phyloP scores from a whole-genome alignment of 2,888 invertebrate genomes.

The Cremastinae sp. region DNA sequence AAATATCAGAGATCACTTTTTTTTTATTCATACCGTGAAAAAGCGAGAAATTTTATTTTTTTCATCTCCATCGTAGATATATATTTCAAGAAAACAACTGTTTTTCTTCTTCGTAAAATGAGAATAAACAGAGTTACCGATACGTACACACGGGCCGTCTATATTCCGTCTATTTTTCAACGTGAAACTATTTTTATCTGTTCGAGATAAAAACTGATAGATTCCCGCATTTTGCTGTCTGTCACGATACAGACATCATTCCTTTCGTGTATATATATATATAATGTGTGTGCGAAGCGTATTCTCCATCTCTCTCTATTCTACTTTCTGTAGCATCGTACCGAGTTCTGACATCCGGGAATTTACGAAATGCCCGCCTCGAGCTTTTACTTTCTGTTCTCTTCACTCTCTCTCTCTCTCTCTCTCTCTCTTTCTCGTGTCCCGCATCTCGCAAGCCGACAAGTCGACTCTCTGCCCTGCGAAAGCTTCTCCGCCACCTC shows the following conservation, averaged over 20 bases:
- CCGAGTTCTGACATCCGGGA: constrained; percentile 33
- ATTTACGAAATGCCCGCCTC: constrained; percentile 21
- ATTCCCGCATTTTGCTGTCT: constrained; percentile 7
- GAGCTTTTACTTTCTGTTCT: constrained; percentile 20
- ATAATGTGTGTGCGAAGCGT: too few relatives aligned
- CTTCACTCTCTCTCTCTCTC: background rate
- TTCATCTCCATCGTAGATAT: too few relatives aligned
- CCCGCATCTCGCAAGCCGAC: constrained; percentile 42
- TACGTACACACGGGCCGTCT: background rate
- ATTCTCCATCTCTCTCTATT: constrained; percentile 23
- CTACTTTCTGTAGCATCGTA: constrained; percentile 19
- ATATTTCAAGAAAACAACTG: too few relatives aligned
- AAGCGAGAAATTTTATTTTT: too few relatives aligned
- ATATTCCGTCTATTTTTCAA: background rate
- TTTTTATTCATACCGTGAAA: too few relatives aligned
- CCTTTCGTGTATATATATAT: constrained; percentile 18
- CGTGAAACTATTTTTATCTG: background rate
- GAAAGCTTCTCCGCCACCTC: constrained; percentile 35
- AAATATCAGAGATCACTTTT: too few relatives aligned
- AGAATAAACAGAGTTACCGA: background rate
- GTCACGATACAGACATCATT: constrained; percentile 34
- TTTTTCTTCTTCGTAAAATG: background rate
- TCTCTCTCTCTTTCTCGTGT: constrained; percentile 9
- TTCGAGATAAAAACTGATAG: constrained; percentile 12
- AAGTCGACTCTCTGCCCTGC: constrained; percentile 29